Base-by-base conservation (phyloP, 2,113 vertebrate genomes). In the Barnardius zonarius region DNA sequence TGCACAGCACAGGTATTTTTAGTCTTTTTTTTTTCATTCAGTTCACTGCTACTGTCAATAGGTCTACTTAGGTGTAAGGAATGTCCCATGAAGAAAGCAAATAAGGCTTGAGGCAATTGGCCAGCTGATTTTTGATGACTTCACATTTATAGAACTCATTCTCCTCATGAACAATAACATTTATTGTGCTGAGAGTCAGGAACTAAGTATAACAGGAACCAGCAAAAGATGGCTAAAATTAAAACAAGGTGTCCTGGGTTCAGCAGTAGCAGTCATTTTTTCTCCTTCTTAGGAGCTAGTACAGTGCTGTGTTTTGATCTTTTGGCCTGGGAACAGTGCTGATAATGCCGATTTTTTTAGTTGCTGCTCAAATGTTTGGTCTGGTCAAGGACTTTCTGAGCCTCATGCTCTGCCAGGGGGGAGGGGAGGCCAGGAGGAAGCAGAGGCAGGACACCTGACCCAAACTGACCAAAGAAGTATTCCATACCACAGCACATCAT, bases 121-220 rank as follows among this genome's bases (percentile, higher is more conserved):
- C 77, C 86, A 89, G 69, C 23, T 93, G 73, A 92, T 95, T 92
- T 83, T 92, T 94, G 83, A 92, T 84, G 81, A 77, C 31, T 94
- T 97, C 83, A 93, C 77, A 84, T 92, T 90, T 92, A 88, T 91
- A 84, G 52, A 92, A 66, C 52, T 73, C 66, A 79, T 92, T 95
- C 48, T 91, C 23, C 57, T 44, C 62, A 67, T 23, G 83, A 95
- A 94, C 86, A 95, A 88, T 94, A 90, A 80, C 76, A 67, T 81
- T 90, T 88, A 92, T 92, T 94, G 83, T 96, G 63, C 44, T 81
- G 75, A 81, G 44, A 59, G 41, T 88, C 91, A 81, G 90, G 90
- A 97, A 77, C 83, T 74, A 75, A 76, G 37, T 92, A 44, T 74
- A 88, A 94, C 79, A 88, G 86, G 64, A 97, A 90, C 92, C 28